Percentiles rank a stretch among this genome's conserved stretches.
These are phyloP conservation scores for Nebria salina DNA, from an alignment of 2,888 invertebrate genomes.

Conservation along the genomic window DNA sequence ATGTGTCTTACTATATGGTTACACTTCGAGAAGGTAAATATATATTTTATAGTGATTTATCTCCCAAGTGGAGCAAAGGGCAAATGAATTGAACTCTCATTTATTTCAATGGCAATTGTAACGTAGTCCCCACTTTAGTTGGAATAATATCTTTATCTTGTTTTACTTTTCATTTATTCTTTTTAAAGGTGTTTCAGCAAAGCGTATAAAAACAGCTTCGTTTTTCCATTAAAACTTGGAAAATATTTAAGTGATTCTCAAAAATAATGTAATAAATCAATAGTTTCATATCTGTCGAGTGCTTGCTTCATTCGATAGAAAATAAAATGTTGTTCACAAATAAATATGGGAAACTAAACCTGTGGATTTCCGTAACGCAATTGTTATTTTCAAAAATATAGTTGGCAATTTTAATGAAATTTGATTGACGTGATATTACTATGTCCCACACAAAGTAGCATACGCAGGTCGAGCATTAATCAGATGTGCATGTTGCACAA, in stretches of 20 bases:
- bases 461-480: too few species aligned
- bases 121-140: not conserved
- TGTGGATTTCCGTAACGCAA: too few species aligned
- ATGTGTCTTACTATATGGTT: conserved; percentile 77
- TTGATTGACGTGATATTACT: too few species aligned
- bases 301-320: too few species aligned
- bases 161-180: not conserved
- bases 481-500: too few species aligned
- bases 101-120: not conserved
- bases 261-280: conserved; percentile 5
- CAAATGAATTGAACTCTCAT: conserved; percentile 1
- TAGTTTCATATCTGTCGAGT: not conserved
- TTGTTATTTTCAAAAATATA: too few species aligned
- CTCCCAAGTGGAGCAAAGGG: not conserved
- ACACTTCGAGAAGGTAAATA: conserved; percentile 77
- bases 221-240: not conserved
- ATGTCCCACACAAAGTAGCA: too few species aligned
- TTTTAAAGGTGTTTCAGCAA: not conserved
- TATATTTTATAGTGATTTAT: conserved; percentile 4
- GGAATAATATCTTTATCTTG: not conserved
- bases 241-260: not conserved
- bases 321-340: too few species aligned
- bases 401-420: too few species aligned
- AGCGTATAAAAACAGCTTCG: not conserved
- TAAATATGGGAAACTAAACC: too few species aligned